Conservation (phyloP, 1,140 invertebrate genomes). For the Goniozus legneri region DNA sequence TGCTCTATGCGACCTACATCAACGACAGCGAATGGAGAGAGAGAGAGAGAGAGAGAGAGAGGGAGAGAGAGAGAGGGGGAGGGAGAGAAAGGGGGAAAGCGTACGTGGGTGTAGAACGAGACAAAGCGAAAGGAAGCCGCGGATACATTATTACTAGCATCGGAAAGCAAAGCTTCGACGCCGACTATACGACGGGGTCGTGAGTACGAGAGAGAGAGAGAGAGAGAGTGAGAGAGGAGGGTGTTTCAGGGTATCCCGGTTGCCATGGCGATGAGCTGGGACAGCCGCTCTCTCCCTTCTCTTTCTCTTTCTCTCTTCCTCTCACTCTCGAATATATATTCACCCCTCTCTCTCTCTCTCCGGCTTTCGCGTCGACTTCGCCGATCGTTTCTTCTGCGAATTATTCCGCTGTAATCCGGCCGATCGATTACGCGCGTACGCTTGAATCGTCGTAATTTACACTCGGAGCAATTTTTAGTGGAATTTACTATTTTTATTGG, state of each 20-base stretch:
- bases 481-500: no score
- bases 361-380: neutral
- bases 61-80: neutral
- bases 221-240: slow-evolving; percentile 29
- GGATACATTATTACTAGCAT: slow-evolving; percentile 43
- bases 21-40: neutral
- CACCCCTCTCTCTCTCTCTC: neutral
- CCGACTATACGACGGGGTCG: slow-evolving; percentile 22
- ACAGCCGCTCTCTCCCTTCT: slow-evolving; percentile 7
- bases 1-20: neutral
- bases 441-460: no score
- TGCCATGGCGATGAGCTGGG: slow-evolving; percentile 36
- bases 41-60: neutral
- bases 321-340: neutral
- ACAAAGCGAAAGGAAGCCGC: slow-evolving; percentile 17
- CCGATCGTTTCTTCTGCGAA: neutral
- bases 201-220: no score
- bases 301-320: neutral
- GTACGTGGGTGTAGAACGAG: neutral
- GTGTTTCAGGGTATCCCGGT: slow-evolving; percentile 38
- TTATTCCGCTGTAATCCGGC: no score
- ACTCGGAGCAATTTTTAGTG: no score
- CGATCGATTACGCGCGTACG: no score
- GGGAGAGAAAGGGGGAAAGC: neutral
- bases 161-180: slow-evolving; percentile 41